These are phyloP conservation scores for Phytoseiulus persimilis DNA, from an alignment of 2,888 invertebrate species.

Conservation along the genomic window DNA sequence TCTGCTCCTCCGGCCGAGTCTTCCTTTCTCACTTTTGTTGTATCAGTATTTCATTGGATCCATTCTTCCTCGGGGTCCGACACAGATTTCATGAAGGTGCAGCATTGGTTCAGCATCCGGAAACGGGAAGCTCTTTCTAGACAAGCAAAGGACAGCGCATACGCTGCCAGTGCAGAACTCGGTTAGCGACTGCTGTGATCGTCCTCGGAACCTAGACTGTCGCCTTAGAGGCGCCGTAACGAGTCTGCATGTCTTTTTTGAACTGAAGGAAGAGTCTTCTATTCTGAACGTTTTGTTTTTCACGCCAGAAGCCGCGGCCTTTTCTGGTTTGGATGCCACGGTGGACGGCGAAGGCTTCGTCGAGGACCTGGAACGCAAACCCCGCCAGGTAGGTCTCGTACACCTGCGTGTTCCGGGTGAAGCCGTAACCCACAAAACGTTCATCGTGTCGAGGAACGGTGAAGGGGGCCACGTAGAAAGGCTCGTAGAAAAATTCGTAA, in stretches of 20 bases:
- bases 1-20: not conserved
- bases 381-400: slow-evolving; percentile 85
- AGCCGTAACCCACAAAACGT: slow-evolving; percentile 80
- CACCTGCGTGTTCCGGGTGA: slow-evolving; percentile 83
- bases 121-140: no score
- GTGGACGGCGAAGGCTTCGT: slow-evolving; percentile 79
- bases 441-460: slow-evolving; percentile 76
- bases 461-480: slow-evolving; percentile 77
- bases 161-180: no score
- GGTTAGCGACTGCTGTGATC: no score
- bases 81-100: no score
- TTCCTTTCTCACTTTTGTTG: not conserved
- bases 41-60: not conserved
- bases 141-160: no score
- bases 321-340: slow-evolving; percentile 76
- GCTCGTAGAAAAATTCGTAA: slow-evolving; percentile 74
- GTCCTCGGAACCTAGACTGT: not conserved
- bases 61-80: no score
- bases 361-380: slow-evolving; percentile 75
- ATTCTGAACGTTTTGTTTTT: slow-evolving; percentile 74
- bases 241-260: slow-evolving; percentile 70
- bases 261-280: slow-evolving; percentile 71
- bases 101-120: no score
- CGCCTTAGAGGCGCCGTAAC: slow-evolving; percentile 54
- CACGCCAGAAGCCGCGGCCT: slow-evolving; percentile 71